Evolutionary conservation across 2,113 vertebrate species (phyloP).

Genomic region (Marcusenius ussheri): DNA sequence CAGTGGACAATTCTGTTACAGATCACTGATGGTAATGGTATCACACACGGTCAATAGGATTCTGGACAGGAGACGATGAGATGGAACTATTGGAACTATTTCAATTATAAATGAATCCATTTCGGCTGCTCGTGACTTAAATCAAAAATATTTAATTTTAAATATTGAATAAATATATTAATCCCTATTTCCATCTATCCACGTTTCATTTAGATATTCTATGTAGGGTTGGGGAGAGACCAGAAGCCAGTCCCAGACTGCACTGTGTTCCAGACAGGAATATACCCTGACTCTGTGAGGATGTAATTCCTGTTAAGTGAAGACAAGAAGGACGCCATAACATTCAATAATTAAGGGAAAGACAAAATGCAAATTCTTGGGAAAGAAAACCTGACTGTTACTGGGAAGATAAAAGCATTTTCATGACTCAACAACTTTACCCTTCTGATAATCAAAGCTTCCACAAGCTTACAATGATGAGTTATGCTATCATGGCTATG

Average conservation of each 20-base stretch:
- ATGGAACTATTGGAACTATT: background rate
- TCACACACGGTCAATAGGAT: background rate
- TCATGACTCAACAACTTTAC: background rate
- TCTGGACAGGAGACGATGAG: background rate
- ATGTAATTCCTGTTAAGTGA: background rate
- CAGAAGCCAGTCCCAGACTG: background rate
- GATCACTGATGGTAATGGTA: background rate
- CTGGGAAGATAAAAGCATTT: background rate
- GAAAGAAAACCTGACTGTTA: background rate
- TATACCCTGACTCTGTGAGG: background rate
- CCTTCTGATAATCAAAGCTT: background rate
- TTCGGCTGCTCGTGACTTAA: background rate
- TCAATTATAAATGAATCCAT: background rate
- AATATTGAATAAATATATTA: too few relatives aligned
- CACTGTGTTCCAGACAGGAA: background rate
- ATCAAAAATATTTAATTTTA: background rate
- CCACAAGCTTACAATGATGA: background rate
- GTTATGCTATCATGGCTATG: background rate
- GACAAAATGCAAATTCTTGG: background rate
- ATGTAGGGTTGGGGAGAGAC: background rate
- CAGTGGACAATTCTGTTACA: background rate
- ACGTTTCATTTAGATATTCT: background rate
- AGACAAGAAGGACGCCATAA: background rate
- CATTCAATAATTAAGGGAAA: background rate
- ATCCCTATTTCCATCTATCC: too few relatives aligned